Conservation (phyloP, 2,797 vertebrate genomes). For the Smutsia temminckii region DNA sequence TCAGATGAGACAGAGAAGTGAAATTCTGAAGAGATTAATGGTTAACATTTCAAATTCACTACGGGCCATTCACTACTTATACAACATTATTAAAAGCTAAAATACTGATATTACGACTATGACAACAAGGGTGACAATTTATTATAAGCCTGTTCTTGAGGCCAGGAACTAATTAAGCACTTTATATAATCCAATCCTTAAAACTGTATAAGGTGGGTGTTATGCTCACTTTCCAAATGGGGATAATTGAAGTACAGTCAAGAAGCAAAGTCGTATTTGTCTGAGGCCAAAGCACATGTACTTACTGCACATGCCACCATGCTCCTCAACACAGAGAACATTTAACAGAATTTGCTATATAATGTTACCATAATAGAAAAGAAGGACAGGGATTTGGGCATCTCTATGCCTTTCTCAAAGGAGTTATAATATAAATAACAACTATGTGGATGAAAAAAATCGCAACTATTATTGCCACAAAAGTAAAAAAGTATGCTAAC, state of each 20-base stretch:
- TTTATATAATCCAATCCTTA: not conserved
- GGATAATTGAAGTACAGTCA: not conserved
- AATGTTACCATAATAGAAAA: not conserved
- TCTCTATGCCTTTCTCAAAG: not conserved
- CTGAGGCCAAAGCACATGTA: not conserved
- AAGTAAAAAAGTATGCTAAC: not conserved
- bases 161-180: not conserved
- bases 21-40: not conserved
- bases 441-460: not conserved
- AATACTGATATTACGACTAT: not conserved
- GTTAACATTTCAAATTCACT: constrained; percentile 4
- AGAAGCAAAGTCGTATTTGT: constrained; percentile 6
- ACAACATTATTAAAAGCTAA: not conserved
- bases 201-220: not conserved
- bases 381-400: not conserved
- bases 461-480: not conserved
- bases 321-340: not conserved
- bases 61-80: not conserved
- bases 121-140: not conserved
- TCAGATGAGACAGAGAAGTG: not conserved
- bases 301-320: not conserved
- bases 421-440: constrained; percentile 10
- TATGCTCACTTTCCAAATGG: not conserved
- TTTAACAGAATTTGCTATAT: not conserved
- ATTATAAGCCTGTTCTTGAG: not conserved